Conservation (phyloP, 1,140 invertebrate species). For the Subanguina moxae region DNA sequence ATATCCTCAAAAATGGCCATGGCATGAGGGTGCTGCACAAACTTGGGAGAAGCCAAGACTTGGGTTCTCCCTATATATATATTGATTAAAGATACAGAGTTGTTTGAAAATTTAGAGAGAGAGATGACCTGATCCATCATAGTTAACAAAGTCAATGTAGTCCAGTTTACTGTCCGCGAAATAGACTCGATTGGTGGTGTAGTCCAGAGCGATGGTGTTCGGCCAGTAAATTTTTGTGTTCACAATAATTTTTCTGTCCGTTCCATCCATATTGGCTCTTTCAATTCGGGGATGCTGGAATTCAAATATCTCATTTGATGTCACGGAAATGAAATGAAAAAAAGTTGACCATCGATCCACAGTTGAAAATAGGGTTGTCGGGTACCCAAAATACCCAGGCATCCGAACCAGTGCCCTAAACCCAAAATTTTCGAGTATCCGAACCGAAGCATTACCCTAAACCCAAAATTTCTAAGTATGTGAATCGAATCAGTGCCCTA, state of each 20-base stretch:
- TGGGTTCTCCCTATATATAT: conserved; percentile 67
- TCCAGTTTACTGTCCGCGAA: conserved; percentile 96
- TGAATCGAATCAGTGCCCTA: too few relatives aligned
- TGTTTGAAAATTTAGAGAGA: conserved; percentile 57
- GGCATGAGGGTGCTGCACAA: conserved; percentile 78
- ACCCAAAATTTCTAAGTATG: too few relatives aligned
- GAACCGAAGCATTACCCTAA: too few relatives aligned
- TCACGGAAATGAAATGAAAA: too few relatives aligned
- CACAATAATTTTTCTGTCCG: conserved; percentile 78
- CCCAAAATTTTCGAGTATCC: conserved; percentile 18
- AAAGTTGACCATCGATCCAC: too few relatives aligned
- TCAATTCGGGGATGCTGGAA: conserved; percentile 86
- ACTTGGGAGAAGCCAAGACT: conserved; percentile 53
- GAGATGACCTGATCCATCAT: conserved; percentile 75
- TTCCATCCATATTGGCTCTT: conserved; percentile 88
- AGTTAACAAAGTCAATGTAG: conserved; percentile 96
- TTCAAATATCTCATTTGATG: too few relatives aligned
- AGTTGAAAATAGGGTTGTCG: too few relatives aligned
- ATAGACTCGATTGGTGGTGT: conserved; percentile 85
- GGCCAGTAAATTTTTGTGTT: conserved; percentile 97
- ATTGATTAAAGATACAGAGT: not conserved
- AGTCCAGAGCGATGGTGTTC: conserved; percentile 88
- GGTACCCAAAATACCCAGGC: not conserved
- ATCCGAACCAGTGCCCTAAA: too few relatives aligned
- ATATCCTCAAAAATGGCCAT: conserved; percentile 87